Base-by-base conservation (phyloP, 2,113 vertebrate species). In the Cynoglossus semilaevis region DNA sequence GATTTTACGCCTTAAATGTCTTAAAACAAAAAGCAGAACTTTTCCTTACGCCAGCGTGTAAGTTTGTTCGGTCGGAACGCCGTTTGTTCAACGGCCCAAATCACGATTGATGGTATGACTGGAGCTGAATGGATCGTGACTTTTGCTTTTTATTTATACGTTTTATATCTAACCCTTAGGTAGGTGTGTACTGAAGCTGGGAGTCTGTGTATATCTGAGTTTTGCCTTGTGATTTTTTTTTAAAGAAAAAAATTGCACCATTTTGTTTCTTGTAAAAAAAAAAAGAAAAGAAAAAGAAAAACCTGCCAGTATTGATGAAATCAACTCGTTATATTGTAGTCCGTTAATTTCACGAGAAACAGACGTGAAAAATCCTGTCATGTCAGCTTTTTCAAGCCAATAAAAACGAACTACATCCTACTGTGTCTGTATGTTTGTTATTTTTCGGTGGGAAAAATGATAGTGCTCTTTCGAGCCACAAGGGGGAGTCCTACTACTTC, bases 141-240 rank as follows among this genome's bases (percentile, higher is more conserved):
- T 41, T 56, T 13, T 19, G 9, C 5, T 72, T 80, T 80, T 46
- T 81, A 81, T 86, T 78, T 84, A 77, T 79, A 60, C 58, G 10
- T 74, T 65, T 69, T 78, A 38, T 64, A 50, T 58, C n/a, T 51
- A 43, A 62, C 58, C 42, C 15, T 44, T 68, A 44, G 22, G 16
- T 73, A 16, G 49, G 47, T 17, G 8, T 45, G 49, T 58, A 55
- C 61, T 37, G 14, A 55, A 58, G 18, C 8, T 14, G 38, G 0
- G 50, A 50, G 41, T 29, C 22, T 29, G 22, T 29, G 6, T 29
- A 29, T 29, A 29, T 29, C 11, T 53, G 12, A 61, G 19, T 64
- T 1, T 55, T n/a, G 58, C 58, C 55, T 40, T 37, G 15, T 10
- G 9, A 44, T 51, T 51, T 1, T 59, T 37, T 69, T 58, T 56